These are phyloP conservation scores for Polypedilum vanderplanki DNA, from an alignment of 1,140 invertebrate species.

Conservation along the genomic window DNA sequence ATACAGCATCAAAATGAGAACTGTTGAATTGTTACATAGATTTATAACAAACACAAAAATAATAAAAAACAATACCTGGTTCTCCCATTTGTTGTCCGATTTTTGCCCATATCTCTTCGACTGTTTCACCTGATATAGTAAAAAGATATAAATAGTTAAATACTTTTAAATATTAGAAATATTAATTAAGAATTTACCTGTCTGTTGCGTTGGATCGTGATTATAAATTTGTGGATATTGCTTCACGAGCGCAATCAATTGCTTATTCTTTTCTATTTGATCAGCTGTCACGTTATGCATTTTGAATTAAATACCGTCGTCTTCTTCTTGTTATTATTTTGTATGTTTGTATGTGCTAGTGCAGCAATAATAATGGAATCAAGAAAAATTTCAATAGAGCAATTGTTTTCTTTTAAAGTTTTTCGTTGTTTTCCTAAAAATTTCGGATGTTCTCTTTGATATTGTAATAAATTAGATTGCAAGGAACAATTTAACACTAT, in stretches of 20 bases:
- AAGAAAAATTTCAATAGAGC: neutral
- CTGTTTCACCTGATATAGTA: neutral
- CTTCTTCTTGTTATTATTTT: neutral
- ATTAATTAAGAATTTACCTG: no score
- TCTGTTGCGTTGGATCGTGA: slow-evolving; percentile 1
- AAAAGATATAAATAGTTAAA: no score
- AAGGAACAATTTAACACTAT: neutral
- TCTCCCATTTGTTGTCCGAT: neutral
- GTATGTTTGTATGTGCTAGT: neutral
- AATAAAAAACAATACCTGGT: neutral
- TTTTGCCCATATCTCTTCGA: neutral
- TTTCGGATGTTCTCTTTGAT: neutral
- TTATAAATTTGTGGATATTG: slow-evolving; percentile 23
- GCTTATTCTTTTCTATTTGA: neutral
- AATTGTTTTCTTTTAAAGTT: slow-evolving; percentile 22
- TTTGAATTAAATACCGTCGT: neutral
- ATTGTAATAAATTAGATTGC: neutral
- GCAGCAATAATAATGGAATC: slow-evolving; percentile 7
- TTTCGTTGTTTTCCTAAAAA: neutral
- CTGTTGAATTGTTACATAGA: no score
- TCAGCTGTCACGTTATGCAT: slow-evolving; percentile 14
- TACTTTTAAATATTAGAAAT: no score
- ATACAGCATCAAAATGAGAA: no score
- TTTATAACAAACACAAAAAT: no score
- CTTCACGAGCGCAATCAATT: neutral